Percentiles rank a stretch among this genome's conserved stretches.
These are phyloP conservation scores for Cheiracanthium punctorium DNA, from an alignment of 2,888 invertebrate species.

Conservation along the genomic window DNA sequence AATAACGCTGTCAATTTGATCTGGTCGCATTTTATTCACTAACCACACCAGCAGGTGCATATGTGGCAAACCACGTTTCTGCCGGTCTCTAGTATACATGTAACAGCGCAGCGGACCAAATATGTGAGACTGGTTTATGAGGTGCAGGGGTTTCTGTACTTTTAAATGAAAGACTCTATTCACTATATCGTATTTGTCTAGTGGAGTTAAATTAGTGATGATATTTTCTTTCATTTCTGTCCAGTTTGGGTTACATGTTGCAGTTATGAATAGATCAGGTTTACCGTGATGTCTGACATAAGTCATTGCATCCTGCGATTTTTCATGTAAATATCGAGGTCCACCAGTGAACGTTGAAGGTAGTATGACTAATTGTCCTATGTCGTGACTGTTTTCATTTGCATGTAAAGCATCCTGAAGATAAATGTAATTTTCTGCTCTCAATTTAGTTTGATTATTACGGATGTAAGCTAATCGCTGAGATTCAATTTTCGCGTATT, in stretches of 20 bases:
- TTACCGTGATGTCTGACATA: neutral
- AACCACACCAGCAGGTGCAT: neutral
- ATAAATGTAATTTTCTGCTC: too few species aligned
- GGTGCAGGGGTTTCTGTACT: neutral
- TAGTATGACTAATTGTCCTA: neutral
- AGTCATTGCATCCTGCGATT: neutral
- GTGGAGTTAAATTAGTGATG: neutral
- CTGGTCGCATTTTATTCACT: neutral
- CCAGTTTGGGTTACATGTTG: neutral
- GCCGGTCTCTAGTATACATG: neutral
- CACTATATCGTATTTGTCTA: neutral
- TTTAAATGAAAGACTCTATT: neutral
- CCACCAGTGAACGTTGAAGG: neutral
- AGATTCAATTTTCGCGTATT: slow-evolving; percentile 74
- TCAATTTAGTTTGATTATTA: too few species aligned
- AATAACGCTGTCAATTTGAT: neutral
- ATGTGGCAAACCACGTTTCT: neutral
- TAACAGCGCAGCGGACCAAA: neutral
- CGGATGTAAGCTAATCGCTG: too few species aligned
- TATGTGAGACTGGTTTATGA: neutral
- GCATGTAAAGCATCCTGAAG: too few species aligned
- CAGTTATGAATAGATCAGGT: slow-evolving; percentile 14
- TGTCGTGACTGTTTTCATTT: neutral
- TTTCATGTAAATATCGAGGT: slow-evolving; percentile 4
- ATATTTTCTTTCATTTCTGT: neutral